A percentile compares a stretch with the other conserved stretches of the same genome.
phyloP scores from a whole-genome alignment of 2,797 vertebrate species.

The Lophotriccus pileatus region DNA sequence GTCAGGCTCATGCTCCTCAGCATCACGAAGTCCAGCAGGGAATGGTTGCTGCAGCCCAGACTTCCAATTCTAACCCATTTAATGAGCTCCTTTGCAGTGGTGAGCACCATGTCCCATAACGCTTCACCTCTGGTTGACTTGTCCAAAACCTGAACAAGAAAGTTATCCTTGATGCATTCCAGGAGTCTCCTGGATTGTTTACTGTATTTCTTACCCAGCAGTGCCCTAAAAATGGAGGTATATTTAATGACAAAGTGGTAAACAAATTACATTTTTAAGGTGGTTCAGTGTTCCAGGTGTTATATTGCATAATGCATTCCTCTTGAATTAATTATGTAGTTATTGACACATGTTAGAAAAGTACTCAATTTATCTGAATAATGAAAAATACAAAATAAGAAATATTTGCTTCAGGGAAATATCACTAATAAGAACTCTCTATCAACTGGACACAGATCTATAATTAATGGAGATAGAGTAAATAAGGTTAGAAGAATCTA shows the following conservation, averaged over 20 bases:
- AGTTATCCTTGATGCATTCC: not conserved
- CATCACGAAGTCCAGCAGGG: not conserved
- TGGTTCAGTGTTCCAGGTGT: not conserved
- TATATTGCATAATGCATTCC: not conserved
- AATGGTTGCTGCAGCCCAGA: not conserved
- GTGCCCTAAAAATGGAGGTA: not conserved
- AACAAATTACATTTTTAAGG: not conserved
- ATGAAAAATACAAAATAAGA: not conserved
- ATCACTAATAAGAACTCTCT: not conserved
- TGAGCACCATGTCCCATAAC: not conserved
- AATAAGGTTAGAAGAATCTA: not conserved
- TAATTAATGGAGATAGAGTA: not conserved
- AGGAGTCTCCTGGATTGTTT: not conserved
- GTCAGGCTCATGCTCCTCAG: not conserved
- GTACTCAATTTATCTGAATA: not conserved
- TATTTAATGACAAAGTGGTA: not conserved
- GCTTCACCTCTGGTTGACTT: rapidly evolving
- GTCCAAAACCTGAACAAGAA: not conserved
- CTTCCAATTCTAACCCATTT: not conserved
- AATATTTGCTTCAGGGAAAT: not conserved
- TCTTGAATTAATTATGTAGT: not conserved
- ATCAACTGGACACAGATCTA: not conserved
- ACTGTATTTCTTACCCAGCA: not conserved
- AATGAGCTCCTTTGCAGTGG: rapidly evolving
- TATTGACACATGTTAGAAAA: not conserved